Percentiles rank a stretch among this genome's conserved stretches.
Evolutionary conservation across 1,140 invertebrate species (phyloP).

Genomic region (Aphelinus certus): DNA sequence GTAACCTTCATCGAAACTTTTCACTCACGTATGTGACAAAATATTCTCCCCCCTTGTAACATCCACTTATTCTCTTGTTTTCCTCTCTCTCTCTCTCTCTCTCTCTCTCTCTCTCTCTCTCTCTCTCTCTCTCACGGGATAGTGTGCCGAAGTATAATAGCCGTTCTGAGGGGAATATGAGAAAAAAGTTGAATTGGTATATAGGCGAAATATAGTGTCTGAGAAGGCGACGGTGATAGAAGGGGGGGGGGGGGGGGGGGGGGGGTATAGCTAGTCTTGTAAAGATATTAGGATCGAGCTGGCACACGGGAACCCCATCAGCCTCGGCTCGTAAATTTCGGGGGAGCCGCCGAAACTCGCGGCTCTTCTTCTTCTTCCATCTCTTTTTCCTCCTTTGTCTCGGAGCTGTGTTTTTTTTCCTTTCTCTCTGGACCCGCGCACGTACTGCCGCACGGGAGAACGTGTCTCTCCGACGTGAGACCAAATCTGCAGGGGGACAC

Average conservation of each 20-base stretch:
- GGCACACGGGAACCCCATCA: constrained; percentile 63
- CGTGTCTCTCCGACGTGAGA: too few species aligned
- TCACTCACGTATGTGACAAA: too few species aligned
- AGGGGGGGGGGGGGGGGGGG: too few species aligned
- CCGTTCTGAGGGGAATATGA: too few species aligned
- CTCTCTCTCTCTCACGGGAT: neutral
- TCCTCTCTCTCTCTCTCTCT: neutral
- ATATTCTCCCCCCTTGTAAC: too few species aligned
- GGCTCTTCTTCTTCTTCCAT: neutral
- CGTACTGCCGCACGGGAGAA: too few species aligned
- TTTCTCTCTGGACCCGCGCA: neutral
- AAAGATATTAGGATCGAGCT: constrained; percentile 59
- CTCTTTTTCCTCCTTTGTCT: constrained; percentile 30
- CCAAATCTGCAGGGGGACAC: too few species aligned
- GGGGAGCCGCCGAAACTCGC: constrained; percentile 51
- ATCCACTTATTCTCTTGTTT: neutral
- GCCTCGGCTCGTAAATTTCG: constrained; percentile 57
- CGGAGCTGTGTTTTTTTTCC: constrained; percentile 20
- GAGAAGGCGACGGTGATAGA: too few species aligned
- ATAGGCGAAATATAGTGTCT: too few species aligned
- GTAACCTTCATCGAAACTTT: too few species aligned
- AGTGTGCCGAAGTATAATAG: too few species aligned
- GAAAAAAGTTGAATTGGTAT: too few species aligned
- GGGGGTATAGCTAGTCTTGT: constrained; percentile 39
- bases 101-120: neutral